Evolutionary conservation across 2,888 invertebrate genomes (phyloP), one percentile per base, ranked within the genome.

Genomic region (Hyposoter dolosus): DNA sequence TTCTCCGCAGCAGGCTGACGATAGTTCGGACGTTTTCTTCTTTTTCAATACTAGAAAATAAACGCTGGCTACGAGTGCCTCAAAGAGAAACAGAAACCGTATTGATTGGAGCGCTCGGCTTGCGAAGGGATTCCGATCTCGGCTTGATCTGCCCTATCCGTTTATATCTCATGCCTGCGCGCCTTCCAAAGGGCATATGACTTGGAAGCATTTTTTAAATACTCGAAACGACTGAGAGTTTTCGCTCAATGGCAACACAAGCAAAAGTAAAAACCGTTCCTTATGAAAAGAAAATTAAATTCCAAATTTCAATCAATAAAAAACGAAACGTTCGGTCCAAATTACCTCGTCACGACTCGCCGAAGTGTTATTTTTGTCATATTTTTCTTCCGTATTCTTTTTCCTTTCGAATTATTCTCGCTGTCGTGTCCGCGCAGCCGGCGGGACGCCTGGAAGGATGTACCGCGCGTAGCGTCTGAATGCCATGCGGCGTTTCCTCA

Each of bases 401-500:
- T 76, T 66, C 35, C 68, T 80, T 43, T 28, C 32, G n/a, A 76
- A 28, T 45, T 45, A 60, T 80, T 60, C 12, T 78, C 72, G 72
- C 53, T 83, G 74, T 71, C 66, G 68, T 35, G 68, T 47, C 60
- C 28, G 66, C 76, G 66, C 83, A 84, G 81, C 78, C 81, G 86
- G 76, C 85, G 86, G 88, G 82, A 87, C 83, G 84, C 81, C 85
- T 87, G 84, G 84, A 84, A 88, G 87, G 81, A 87, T 81, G 85
- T 85, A 81, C 71, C 32, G 35, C 35, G 47, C 71, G 56, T 56
- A 1, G 47, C 71, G 56, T 56, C 78, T 45, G 60, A 68, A 81
- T 77, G 65, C 76, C 75, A 71, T 65, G 69, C 63, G 69, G 79
- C 75, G 47, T 84, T 76, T 47, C 56, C 86, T 80, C 84, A 65